Base-by-base conservation (phyloP, 1,140 invertebrate genomes). In the Scaptomyza graminum region DNA sequence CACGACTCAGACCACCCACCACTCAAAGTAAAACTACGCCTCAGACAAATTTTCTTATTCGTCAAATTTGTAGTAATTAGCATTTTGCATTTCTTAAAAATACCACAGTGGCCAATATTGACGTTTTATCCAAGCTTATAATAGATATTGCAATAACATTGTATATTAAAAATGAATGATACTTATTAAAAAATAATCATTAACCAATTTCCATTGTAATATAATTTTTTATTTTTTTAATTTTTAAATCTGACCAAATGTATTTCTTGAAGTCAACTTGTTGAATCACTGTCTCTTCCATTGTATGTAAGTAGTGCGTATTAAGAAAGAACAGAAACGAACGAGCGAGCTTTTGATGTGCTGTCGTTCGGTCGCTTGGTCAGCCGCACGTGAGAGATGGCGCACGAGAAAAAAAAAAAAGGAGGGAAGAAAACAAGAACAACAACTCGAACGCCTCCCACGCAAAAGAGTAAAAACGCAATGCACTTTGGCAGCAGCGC, bases 21-120 rank as follows among this genome's bases (percentile, higher is more conserved):
- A 22, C 18, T 54, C 22, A 22, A 55, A 16, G 13, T 6, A 28
- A 47, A 22, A 28, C 11, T 13, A 22, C 52, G 54, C 61, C 72
- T 44, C 22, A 51, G 47, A 39, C 68, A 63, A 79, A 84, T 75
- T 82, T 82, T 84, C 72, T 76, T 72, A 72, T 60, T 75, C 72
- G 69, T 70, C 56, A 72, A 68, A 79, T 76, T 79, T 84, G 71
- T 75, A 71, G 62, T 76, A 79, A 84, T 84, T 84, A 79, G 73
- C 73, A 79, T 77, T 84, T 83, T 50, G 52, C 46, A 61, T 62
- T 49, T 16, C 47, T 18, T 7, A 31, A 31, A 31, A 31, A 31
- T 7, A 31, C 28, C 28, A 31, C 28, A 6, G 28, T 31, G 28
- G 28, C 4, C 28, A 31, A 5, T 6, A 31, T 31, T 31, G 7